Conservation (phyloP, 2,888 invertebrate species). For the Zootermopsis nevadensis region DNA sequence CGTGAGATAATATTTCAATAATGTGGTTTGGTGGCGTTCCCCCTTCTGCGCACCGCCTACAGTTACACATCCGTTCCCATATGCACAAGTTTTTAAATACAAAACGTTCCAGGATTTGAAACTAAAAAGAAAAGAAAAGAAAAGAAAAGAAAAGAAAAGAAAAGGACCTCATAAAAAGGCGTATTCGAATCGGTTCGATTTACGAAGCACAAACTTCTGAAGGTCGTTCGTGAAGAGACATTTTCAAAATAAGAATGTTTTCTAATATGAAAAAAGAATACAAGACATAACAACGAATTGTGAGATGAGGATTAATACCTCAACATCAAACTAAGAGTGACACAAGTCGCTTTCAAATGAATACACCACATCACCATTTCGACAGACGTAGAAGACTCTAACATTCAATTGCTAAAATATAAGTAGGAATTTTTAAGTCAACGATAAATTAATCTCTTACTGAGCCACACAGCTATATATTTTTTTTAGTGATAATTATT, state of each 20-base stretch:
- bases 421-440: no score
- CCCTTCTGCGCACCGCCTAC: not conserved
- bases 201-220: constrained; percentile 25
- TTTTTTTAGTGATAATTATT: no score
- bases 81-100: constrained; percentile 18
- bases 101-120: constrained; percentile 37
- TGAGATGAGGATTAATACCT: constrained; percentile 12
- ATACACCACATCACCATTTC: no score
- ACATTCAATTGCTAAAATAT: no score
- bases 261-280: constrained; percentile 22
- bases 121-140: not conserved
- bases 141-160: not conserved
- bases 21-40: constrained; percentile 33
- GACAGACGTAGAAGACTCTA: no score
- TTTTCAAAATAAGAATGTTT: constrained; percentile 36
- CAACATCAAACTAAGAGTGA: constrained; percentile 1
- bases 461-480: no score
- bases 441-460: no score
- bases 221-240: constrained; percentile 24
- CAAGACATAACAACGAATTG: not conserved
- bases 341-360: not conserved
- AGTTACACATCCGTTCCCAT: not conserved
- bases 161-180: constrained; percentile 1
- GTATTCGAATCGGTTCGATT: constrained; percentile 42
- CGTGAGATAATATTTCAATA: constrained; percentile 39